Percentiles rank a stretch among this genome's conserved stretches.
phyloP scores from a whole-genome alignment of 1,140 invertebrate genomes.

The Papilio glaucus region DNA sequence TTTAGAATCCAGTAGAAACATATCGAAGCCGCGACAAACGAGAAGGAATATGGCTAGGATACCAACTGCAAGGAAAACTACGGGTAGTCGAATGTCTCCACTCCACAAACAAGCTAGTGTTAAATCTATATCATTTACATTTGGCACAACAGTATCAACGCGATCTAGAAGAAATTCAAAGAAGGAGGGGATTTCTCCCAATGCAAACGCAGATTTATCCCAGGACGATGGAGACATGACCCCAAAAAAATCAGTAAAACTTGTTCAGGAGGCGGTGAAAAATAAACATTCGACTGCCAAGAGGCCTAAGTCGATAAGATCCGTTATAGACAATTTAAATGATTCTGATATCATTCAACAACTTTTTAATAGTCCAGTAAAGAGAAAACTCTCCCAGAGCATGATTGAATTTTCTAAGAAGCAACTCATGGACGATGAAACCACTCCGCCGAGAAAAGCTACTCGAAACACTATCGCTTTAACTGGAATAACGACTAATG shows the following conservation, averaged over 20 bases:
- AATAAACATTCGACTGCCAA: conserved; percentile 81
- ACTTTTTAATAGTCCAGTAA: conserved; percentile 79
- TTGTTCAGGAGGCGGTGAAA: conserved; percentile 71
- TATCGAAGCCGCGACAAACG: conserved; percentile 41
- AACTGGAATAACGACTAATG: conserved; percentile 46
- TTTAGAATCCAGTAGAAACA: conserved; percentile 56
- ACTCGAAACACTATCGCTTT: conserved; percentile 54
- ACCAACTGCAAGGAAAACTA: conserved; percentile 39
- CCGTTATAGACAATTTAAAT: conserved; percentile 75
- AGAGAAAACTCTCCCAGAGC: conserved; percentile 78
- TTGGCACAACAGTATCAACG: conserved; percentile 42
- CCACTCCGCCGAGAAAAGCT: conserved; percentile 41
- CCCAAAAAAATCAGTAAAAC: conserved; percentile 69
- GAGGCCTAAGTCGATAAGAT: conserved; percentile 73
- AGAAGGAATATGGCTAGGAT: not conserved
- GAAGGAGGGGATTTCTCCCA: not conserved
- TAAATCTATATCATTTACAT: conserved; percentile 55
- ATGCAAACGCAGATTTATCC: not conserved
- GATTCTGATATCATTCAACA: conserved; percentile 77
- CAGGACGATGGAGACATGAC: conserved; percentile 63
- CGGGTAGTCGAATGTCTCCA: conserved; percentile 42
- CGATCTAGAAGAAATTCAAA: conserved; percentile 46
- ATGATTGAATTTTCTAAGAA: conserved; percentile 71
- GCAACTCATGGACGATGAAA: conserved; percentile 58
- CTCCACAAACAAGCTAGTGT: conserved; percentile 39